Evolutionary conservation across 2,888 invertebrate genomes (phyloP).

Genomic region (Schizotus pectinicornis): DNA sequence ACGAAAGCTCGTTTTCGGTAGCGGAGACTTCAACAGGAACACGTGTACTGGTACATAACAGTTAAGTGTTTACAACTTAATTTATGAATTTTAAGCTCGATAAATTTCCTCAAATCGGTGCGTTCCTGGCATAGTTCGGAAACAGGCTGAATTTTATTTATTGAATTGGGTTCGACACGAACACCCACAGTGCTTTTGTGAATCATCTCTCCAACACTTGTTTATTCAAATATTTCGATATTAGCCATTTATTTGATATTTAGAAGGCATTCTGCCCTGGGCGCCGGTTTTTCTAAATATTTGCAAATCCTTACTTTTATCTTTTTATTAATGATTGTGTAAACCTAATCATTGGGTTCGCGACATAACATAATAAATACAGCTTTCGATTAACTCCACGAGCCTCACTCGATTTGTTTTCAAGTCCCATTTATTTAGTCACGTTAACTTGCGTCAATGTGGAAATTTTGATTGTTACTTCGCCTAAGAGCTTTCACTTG

Average conservation of each 20-base stretch:
- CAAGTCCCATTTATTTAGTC: constrained; percentile 1
- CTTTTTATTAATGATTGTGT: constrained; percentile 2
- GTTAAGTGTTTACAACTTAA: constrained; percentile 1
- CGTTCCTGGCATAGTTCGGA: neutral
- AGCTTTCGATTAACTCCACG: too few relatives aligned
- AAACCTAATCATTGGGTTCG: neutral
- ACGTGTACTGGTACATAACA: too few relatives aligned
- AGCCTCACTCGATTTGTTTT: too few relatives aligned
- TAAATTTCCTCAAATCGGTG: neutral
- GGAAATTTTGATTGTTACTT: neutral
- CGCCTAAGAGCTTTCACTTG: constrained; percentile 13
- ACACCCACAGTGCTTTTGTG: constrained; percentile 7
- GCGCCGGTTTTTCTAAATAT: constrained; percentile 19
- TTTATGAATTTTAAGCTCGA: constrained; percentile 1
- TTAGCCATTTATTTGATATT: constrained; percentile 8
- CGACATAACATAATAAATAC: too few relatives aligned
- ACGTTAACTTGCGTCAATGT: too few relatives aligned
- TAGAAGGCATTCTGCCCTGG: constrained; percentile 8
- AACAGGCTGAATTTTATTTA: constrained; percentile 7
- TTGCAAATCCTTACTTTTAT: constrained; percentile 10
- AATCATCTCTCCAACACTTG: constrained; percentile 7
- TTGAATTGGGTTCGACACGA: constrained; percentile 3
- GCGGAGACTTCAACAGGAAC: neutral
- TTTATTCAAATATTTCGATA: constrained; percentile 1
- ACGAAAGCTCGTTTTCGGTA: neutral